Base-by-base conservation (phyloP, 2,888 invertebrate species). In the Sepiola atlantica region DNA sequence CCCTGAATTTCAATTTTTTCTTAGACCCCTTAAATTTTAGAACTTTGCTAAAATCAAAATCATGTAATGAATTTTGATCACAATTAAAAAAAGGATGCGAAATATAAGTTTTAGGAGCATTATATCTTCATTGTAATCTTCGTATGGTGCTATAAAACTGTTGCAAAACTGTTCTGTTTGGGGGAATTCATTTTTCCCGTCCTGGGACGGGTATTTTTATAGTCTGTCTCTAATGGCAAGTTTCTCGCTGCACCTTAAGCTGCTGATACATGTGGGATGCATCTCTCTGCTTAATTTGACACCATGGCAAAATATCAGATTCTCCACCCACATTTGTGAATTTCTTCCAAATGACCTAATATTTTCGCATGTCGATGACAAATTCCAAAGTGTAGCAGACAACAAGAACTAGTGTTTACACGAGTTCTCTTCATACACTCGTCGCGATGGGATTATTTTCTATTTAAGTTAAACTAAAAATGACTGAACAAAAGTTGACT, bases 301-400 rank as follows among this genome's bases (percentile, higher is more conserved):
- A 77, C 77, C 77, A 77, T 77, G 32, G 77, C 77, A 77, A 77
- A 77, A n/a, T 77, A 77, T 77, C 77, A 77, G n/a, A n/a, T 77
- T 77, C 77, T 77, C n/a, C 77, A 32, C 77, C 77, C 77, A 77
- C 77, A 77, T 77, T 32, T 32, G 21, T 77, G n/a, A n/a, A n/a
- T n/a, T 77, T 77, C 21, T 32, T 77, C 14, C 77, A 77, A 61
- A 28, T 61, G 28, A 28, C 61, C 61, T 28, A 61, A n/a, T 77
- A 77, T 77, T 77, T 77, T 77, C 16, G n/a, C 16, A 32, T 77
- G 77, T 77, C 16, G 32, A 77, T 77, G 77, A 77, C 77, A 77
- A 77, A 77, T 77, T 77, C 77, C n/a, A 61, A 28, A 61, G 61
- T 28, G 21, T 61, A 61, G 28, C 28, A 61, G 61, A 61, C 21